These are phyloP conservation scores for Pseudomyrmex concolor DNA, from an alignment of 1,140 invertebrate species.

Conservation along the genomic window DNA sequence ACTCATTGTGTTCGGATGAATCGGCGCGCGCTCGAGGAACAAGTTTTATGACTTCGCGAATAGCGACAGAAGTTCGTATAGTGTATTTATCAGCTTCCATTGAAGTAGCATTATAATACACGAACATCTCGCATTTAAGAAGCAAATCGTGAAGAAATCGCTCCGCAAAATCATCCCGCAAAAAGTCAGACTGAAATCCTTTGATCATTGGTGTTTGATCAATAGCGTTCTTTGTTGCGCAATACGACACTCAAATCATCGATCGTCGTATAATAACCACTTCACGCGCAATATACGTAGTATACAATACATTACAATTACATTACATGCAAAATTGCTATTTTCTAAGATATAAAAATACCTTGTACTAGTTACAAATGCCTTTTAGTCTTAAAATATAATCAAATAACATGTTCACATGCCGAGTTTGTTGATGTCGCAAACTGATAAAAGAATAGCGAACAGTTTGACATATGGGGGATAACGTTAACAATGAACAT, in stretches of 20 bases:
- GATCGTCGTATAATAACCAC: no score
- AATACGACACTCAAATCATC: no score
- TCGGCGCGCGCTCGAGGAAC: slow-evolving; percentile 22
- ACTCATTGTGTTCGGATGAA: slow-evolving; percentile 33
- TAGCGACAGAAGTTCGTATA: slow-evolving; percentile 18
- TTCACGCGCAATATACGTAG: no score
- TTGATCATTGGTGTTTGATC: no score
- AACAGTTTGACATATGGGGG: background rate
- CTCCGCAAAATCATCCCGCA: background rate
- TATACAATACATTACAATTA: no score
- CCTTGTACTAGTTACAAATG: no score
- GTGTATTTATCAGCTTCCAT: slow-evolving; percentile 28
- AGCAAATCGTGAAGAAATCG: background rate
- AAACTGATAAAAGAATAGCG: background rate
- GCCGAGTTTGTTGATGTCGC: no score
- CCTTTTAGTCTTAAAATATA: no score
- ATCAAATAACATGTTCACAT: no score
- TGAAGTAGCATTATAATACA: slow-evolving; percentile 14
- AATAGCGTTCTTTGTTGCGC: no score
- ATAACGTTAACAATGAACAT: background rate
- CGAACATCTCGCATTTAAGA: background rate
- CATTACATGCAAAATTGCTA: no score
- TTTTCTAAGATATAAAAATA: no score
- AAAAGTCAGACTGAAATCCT: background rate
- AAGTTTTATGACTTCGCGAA: slow-evolving; percentile 45